Percentiles rank a stretch among this genome's conserved stretches.
phyloP scores from a whole-genome alignment of 2,888 invertebrate species.

The Drosophila sordidula region DNA sequence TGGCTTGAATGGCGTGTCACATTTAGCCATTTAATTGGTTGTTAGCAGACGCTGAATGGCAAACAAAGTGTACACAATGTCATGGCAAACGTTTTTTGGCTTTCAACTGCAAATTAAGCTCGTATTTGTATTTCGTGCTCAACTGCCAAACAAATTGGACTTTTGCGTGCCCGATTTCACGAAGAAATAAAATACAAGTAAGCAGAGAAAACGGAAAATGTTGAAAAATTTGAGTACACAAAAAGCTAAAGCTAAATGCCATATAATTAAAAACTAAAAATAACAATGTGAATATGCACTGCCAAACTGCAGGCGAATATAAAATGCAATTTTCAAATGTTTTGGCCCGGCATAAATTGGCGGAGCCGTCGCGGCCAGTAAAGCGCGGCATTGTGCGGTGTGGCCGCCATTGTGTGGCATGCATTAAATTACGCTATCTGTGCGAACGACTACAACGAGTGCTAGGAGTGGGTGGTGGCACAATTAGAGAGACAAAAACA shows the following conservation, averaged over 20 bases:
- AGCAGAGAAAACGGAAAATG: conserved; percentile 1
- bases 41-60: conserved; percentile 63
- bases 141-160: conserved; percentile 69
- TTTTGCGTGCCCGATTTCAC: conserved; percentile 65
- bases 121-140: conserved; percentile 63
- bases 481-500: conserved; percentile 80
- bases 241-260: conserved; percentile 24
- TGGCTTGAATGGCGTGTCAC: conserved; percentile 54
- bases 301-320: conserved; percentile 31
- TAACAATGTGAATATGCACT: conserved; percentile 17
- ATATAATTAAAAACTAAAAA: conserved; percentile 49
- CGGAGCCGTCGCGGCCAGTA: background rate
- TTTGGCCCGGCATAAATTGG: conserved; percentile 3
- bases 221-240: background rate
- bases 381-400: conserved; percentile 3
- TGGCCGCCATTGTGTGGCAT: conserved; percentile 23
- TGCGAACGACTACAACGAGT: background rate
- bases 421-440: conserved; percentile 11
- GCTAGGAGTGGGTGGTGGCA: conserved; percentile 24
- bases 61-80: conserved; percentile 68
- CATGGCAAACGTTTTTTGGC: conserved; percentile 65
- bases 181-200: conserved; percentile 26
- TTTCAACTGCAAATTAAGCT: conserved; percentile 74
- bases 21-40: conserved; percentile 69
- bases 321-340: conserved; percentile 39